A percentile compares a stretch with the other conserved stretches of the same genome.
These are phyloP conservation scores for Onthophagus sagittarius DNA, from an alignment of 2,888 invertebrate genomes.

Conservation along the genomic window DNA sequence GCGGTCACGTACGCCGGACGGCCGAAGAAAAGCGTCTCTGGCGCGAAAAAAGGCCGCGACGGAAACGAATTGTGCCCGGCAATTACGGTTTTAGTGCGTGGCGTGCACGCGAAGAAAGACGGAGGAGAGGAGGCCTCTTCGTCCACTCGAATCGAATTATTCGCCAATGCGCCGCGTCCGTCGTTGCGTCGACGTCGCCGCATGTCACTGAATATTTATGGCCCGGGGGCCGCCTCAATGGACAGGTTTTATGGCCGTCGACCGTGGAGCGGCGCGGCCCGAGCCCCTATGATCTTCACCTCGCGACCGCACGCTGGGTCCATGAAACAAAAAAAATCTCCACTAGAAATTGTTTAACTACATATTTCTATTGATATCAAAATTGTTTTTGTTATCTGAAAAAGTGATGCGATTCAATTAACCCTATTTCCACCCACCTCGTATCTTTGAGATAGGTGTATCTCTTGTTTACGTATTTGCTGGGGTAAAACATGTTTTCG, in stretches of 20 bases:
- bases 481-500: background rate
- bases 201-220: constrained; percentile 14
- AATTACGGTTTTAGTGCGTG: constrained; percentile 25
- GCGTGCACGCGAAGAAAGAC: constrained; percentile 19
- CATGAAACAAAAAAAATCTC: background rate
- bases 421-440: background rate
- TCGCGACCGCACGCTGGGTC: background rate
- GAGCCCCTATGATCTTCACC: background rate
- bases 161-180: constrained; percentile 9
- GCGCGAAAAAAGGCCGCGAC: constrained; percentile 33
- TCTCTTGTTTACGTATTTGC: background rate
- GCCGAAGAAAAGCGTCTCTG: constrained; percentile 1
- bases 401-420: no score
- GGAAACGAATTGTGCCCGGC: constrained; percentile 40
- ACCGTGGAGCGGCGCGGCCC: background rate
- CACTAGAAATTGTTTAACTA: background rate
- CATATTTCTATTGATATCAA: background rate
- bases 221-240: constrained; percentile 4
- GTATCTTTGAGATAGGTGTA: background rate
- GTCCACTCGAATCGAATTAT: constrained; percentile 5
- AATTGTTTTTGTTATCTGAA: no score
- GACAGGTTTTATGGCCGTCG: constrained; percentile 1
- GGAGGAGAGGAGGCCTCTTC: constrained; percentile 4
- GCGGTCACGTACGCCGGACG: constrained; percentile 42
- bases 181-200: constrained; percentile 1